Evolutionary conservation across 64 coral and sea anemone genomes (phyloP), one percentile per base, ranked within the genome.

Genomic region (Stichodactyla mertensii): DNA sequence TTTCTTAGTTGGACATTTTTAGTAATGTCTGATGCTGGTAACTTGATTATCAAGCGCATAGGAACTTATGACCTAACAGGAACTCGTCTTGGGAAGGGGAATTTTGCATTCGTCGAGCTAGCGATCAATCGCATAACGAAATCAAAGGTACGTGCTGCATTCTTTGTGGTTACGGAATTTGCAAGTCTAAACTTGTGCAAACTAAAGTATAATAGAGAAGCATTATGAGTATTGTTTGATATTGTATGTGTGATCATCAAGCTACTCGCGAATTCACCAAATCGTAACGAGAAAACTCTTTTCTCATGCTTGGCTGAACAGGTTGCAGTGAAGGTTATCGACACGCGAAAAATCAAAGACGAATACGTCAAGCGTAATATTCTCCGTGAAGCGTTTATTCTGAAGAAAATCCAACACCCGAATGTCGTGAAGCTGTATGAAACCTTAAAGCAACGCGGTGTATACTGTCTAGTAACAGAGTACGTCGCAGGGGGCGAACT

Each of bases 251-350:
- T 61, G 83, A 60, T 61, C 83, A 12, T 16, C 69, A 74, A 74
- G 7, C 85, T 26, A 91, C 55, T 87, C 86, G 51, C 53, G 71
- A 61, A 27, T 79, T 64, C 86, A 92, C 85, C 52, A 60, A 79
- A 53, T 23, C 78, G 62, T 87, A 51, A 86, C 53, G 26, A 61
- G 9, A 62, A 53, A 81, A 12, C 52, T 18, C 10, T 45, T 12
- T 55, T 85, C 55, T 82, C 55, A 64, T 64, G 83, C 56, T 84
- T 88, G 16, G 55, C 14, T 88, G 74, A 53, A 55, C 85, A 97
- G 94, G 94, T 97, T 69, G 94, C 94, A 54, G 89, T 97, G 54
- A 97, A 97, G 70, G 83, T 97, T 57, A 97, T 97, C 51, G 94
- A 97, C 78, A 79, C 88, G 13, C 80, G 88, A 67, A 93, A 97